A percentile compares a stretch with the other conserved stretches of the same genome.
These are phyloP conservation scores for Sebastes kiyomatsui DNA, from an alignment of 2,797 vertebrate species.

Conservation along the genomic window DNA sequence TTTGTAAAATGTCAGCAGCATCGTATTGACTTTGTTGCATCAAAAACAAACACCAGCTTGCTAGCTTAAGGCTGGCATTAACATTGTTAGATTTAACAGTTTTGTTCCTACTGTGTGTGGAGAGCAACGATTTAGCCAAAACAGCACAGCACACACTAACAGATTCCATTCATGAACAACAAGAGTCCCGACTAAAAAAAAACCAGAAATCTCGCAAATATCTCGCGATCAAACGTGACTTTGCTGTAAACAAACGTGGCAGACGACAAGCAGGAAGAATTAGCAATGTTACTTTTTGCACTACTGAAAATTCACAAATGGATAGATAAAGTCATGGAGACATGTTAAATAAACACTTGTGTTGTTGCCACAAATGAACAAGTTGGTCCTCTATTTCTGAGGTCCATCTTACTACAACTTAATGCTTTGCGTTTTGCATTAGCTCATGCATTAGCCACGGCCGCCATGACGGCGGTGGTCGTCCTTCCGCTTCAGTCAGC, in stretches of 20 bases:
- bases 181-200: neutral
- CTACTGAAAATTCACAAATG: no score
- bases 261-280: neutral
- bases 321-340: no score
- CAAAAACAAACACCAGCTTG: neutral
- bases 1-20: neutral
- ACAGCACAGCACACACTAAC: neutral
- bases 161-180: neutral
- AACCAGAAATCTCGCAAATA: neutral
- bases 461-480: no score
- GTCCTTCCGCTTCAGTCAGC: no score
- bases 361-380: no score
- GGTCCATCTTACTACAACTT: no score
- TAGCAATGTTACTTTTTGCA: neutral
- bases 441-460: no score
- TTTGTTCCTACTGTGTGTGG: no score
- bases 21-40: neutral
- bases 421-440: no score
- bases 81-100: no score
- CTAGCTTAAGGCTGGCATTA: neutral
- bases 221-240: neutral
- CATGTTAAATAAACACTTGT: no score
- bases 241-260: neutral
- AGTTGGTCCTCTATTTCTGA: no score
- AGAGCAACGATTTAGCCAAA: neutral